Percentiles rank a stretch among this genome's conserved stretches.
Conservation (phyloP, 1,140 invertebrate species). For the Cyclina sinensis region DNA sequence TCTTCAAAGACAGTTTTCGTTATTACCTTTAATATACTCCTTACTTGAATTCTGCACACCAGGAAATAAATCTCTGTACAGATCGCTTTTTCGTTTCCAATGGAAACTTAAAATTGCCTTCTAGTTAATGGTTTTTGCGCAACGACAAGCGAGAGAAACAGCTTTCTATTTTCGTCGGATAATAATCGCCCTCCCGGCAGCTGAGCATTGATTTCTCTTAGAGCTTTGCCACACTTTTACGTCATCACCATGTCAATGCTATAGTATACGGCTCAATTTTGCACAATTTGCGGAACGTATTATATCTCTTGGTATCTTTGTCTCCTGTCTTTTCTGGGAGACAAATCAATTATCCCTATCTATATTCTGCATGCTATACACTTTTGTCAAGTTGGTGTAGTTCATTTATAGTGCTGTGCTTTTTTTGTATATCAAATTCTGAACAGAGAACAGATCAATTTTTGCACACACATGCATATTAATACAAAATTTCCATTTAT, state of each 20-base stretch:
- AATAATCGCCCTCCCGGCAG: conserved; percentile 11
- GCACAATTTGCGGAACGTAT: neutral
- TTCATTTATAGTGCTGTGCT: too few relatives aligned
- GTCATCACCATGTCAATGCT: neutral
- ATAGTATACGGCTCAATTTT: conserved; percentile 4
- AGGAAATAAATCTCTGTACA: too few relatives aligned
- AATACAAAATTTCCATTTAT: too few relatives aligned
- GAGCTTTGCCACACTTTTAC: conserved; percentile 7
- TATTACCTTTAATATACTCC: too few relatives aligned
- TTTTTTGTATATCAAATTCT: too few relatives aligned
- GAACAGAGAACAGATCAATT: too few relatives aligned
- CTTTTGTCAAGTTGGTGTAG: too few relatives aligned
- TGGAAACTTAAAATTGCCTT: neutral
- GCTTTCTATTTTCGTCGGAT: conserved; percentile 13
- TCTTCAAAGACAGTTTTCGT: too few relatives aligned
- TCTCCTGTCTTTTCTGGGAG: neutral
- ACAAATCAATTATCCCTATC: neutral
- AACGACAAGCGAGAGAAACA: neutral
- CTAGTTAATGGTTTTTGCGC: neutral
- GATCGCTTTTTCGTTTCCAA: too few relatives aligned
- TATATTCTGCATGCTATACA: neutral
- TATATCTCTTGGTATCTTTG: neutral
- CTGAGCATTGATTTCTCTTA: conserved; percentile 16
- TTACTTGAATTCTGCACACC: too few relatives aligned
- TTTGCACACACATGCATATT: too few relatives aligned